A percentile compares a stretch with the other conserved stretches of the same genome.
phyloP scores from a whole-genome alignment of 1,140 invertebrate species.

The Coptotermes formosanus region DNA sequence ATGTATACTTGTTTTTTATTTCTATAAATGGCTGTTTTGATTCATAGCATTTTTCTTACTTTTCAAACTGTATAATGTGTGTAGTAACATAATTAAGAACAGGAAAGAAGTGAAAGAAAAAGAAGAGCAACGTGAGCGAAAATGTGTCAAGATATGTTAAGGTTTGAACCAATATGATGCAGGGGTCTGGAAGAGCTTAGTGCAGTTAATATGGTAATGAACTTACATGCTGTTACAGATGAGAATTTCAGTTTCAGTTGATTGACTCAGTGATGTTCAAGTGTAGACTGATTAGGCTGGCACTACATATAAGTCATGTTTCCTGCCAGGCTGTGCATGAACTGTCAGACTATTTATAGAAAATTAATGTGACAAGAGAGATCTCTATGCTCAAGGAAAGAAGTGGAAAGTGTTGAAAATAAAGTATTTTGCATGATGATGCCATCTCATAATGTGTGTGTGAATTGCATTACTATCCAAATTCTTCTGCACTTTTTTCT shows the following conservation, averaged over 20 bases:
- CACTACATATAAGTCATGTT: background rate
- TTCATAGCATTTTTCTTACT: background rate
- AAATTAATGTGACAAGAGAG: background rate
- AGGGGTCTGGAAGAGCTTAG: background rate
- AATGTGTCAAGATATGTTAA: background rate
- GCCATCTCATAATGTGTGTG: background rate
- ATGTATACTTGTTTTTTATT: background rate
- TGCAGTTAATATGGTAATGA: background rate
- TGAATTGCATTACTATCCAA: too few species aligned
- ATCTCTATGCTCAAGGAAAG: background rate
- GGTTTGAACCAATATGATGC: background rate
- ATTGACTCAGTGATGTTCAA: background rate
- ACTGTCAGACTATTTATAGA: background rate
- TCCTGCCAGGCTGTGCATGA: too few species aligned
- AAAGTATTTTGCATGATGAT: background rate
- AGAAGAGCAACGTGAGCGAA: background rate
- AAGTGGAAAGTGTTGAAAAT: background rate
- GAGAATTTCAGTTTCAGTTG: background rate
- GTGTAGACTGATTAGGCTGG: background rate
- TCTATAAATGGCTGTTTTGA: background rate
- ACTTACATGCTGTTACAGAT: background rate
- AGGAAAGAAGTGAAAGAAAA: background rate
- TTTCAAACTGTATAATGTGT: background rate
- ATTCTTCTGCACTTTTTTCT: too few species aligned
- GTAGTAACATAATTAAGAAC: background rate